Evolutionary conservation across 2,888 invertebrate species (phyloP).

Genomic region (Parapristionchus giblindavisi): DNA sequence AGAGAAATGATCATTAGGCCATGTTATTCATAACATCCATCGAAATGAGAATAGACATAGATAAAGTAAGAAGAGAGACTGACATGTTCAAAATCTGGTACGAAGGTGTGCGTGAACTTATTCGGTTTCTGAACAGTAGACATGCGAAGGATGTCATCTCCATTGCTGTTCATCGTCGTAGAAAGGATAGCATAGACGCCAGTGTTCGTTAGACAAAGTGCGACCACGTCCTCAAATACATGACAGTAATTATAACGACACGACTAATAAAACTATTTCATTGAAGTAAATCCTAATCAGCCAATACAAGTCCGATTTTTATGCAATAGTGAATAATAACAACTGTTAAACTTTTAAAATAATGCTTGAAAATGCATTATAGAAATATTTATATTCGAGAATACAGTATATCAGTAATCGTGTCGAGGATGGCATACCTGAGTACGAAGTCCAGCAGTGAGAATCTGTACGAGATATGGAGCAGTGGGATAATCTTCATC

Average conservation of each 20-base stretch:
- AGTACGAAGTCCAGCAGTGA: background rate
- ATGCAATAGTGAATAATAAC: background rate
- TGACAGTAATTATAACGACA: background rate
- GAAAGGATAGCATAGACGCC: slow-evolving; percentile 7
- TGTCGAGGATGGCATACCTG: too few relatives aligned
- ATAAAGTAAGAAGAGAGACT: too few relatives aligned
- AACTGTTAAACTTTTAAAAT: too few relatives aligned
- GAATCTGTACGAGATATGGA: slow-evolving; percentile 26
- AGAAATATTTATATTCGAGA: too few relatives aligned
- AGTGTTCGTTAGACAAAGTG: slow-evolving; percentile 1
- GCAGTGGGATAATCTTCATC: background rate
- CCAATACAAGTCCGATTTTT: background rate
- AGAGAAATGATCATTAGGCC: too few relatives aligned
- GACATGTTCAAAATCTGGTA: slow-evolving; percentile 15
- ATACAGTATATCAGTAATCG: too few relatives aligned
- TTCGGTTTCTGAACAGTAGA: slow-evolving; percentile 4
- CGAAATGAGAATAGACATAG: too few relatives aligned
- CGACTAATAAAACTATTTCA: background rate
- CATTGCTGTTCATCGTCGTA: slow-evolving; percentile 1
- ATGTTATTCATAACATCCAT: too few relatives aligned
- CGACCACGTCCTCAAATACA: slow-evolving; percentile 22
- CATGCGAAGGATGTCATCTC: slow-evolving; percentile 5
- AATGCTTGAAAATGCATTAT: too few relatives aligned
- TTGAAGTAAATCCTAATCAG: background rate
- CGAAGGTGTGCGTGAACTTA: background rate